These are phyloP conservation scores for Strigops habroptila DNA, from an alignment of 2,113 vertebrate genomes.

Conservation along the genomic window DNA sequence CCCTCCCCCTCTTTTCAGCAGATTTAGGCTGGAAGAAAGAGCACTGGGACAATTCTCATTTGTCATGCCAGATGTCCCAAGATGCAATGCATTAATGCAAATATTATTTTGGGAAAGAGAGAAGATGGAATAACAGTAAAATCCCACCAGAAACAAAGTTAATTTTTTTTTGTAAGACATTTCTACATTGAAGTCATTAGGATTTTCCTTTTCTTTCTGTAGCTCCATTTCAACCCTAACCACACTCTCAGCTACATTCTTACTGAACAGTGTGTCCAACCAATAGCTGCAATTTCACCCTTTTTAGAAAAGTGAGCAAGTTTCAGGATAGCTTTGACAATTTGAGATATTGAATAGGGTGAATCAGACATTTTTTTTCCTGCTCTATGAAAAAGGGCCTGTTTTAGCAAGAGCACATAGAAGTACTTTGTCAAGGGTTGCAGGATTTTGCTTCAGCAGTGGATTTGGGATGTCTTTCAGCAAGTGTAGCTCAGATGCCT, in stretches of 20 bases:
- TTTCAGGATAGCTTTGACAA: background rate
- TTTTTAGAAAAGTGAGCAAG: fast-evolving
- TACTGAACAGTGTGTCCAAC: background rate
- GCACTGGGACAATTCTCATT: background rate
- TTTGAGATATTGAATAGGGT: background rate
- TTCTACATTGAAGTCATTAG: background rate
- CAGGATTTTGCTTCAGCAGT: background rate
- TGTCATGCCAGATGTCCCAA: background rate
- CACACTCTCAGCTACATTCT: background rate
- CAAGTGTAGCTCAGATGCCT: background rate
- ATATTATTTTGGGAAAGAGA: background rate
- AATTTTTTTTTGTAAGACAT: background rate
- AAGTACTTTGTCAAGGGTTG: background rate
- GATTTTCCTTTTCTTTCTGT: background rate
- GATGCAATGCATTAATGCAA: background rate
- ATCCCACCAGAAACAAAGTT: background rate
- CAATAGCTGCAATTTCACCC: background rate
- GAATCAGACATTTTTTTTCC: background rate
- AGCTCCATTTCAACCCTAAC: background rate
- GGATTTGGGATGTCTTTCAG: background rate
- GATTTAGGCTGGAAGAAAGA: background rate
- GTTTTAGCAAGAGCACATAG: background rate
- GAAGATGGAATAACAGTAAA: background rate
- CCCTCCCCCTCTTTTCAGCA: background rate
- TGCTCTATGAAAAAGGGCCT: background rate